Evolutionary conservation across 2,113 vertebrate genomes (phyloP), one percentile per base, ranked within the genome.

Genomic region (Sylvilagus bachmani): DNA sequence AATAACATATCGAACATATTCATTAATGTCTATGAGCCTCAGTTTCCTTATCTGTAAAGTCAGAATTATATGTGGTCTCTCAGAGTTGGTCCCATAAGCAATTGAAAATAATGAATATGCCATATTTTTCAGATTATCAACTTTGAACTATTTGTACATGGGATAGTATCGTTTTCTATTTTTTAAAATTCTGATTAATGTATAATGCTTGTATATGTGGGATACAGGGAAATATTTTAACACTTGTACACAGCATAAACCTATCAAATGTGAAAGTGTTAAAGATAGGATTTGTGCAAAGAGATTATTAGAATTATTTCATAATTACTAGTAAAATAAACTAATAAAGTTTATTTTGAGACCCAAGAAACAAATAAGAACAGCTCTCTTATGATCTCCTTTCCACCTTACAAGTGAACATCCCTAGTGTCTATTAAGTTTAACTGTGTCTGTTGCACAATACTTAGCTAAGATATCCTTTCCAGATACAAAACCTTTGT

Each of bases 321-420:
- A 71, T 73, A 66, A 73, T 73, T 91, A 67, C 74, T 86, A 36
- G 44, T 86, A 74, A 91, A 90, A 74, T 24, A 55, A 94, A 84
- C 22, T 38, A 67, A 31, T 74, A 55, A 86, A 86, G 67, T 44
- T 6, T 24, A 58, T 93, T 89, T 66, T 33, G 73, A 73, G 0
- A 11, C 11, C n/a, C 16, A 25, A 71, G n/a, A 82, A 58, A 81
- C n/a, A 78, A 75, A 25, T 73, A 55, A 9, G 71, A 85, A 36
- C 14, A 85, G 27, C 38, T 89, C 27, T 21, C 24, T 62, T 84
- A 79, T 38, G 4, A 17, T 89, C 16, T 81, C 64, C 19, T 85
- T 61, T 33, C 62, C 22, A 33, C 24, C 21, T 92, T 81, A 6
- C 25, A 51, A 16, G 58, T 91, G 69, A 51, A 77, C 70, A 78